A percentile compares a stretch with the other conserved stretches of the same genome.
These are phyloP conservation scores for Helicoverpa assulta DNA, from an alignment of 2,888 invertebrate genomes.

Conservation along the genomic window DNA sequence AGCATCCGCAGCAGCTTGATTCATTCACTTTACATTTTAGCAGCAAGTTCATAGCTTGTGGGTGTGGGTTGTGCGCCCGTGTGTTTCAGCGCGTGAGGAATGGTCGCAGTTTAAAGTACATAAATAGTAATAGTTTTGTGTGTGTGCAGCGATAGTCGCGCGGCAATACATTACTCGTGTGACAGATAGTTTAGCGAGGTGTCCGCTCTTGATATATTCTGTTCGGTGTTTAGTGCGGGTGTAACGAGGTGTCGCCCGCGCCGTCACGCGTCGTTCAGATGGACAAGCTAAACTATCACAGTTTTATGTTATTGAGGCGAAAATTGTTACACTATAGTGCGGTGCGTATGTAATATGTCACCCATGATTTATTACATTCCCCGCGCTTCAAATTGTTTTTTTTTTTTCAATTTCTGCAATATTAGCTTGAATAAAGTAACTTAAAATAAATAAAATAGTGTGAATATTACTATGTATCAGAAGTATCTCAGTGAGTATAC, in stretches of 20 bases:
- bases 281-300: slow-evolving; percentile 26
- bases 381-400: neutral
- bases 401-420: neutral
- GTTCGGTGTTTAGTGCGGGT: slow-evolving; percentile 52
- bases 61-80: slow-evolving; percentile 3
- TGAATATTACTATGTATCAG: too few relatives aligned
- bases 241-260: slow-evolving; percentile 35
- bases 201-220: slow-evolving; percentile 60
- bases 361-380: slow-evolving; percentile 20
- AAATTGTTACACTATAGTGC: slow-evolving; percentile 27
- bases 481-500: too few relatives aligned
- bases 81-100: slow-evolving; percentile 44
- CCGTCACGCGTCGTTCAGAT: neutral
- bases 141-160: slow-evolving; percentile 35
- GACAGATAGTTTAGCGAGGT: slow-evolving; percentile 58
- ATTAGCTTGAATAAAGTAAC: neutral
- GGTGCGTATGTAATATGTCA: slow-evolving; percentile 36
- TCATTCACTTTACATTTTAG: slow-evolving; percentile 5
- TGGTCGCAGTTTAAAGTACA: slow-evolving; percentile 53
- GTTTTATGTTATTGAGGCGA: slow-evolving; percentile 25
- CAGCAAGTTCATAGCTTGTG: neutral
- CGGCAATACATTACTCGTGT: slow-evolving; percentile 46
- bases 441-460: too few relatives aligned
- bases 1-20: slow-evolving; percentile 1
- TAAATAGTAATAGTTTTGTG: slow-evolving; percentile 50